Evolutionary conservation across 2,888 invertebrate genomes (phyloP).

Genomic region (Drosophila mimetica): DNA sequence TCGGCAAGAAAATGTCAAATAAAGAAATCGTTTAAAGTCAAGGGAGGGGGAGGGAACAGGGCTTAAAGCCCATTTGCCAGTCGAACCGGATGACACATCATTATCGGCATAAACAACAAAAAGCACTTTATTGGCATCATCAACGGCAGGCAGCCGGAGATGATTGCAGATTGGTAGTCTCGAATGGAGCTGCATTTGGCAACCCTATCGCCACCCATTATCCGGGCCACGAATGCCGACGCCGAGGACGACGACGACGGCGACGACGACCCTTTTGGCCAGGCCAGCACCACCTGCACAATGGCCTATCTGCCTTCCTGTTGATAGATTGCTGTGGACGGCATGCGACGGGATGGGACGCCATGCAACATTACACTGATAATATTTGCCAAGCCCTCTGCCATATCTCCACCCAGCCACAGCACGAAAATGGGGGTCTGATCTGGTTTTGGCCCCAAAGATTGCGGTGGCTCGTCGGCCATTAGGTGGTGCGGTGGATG

Average conservation of each 20-base stretch:
- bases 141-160: constrained; percentile 43
- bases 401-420: constrained; percentile 8
- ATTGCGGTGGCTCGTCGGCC: constrained; percentile 21
- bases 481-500: constrained; percentile 17
- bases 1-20: constrained; percentile 50
- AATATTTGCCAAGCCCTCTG: constrained; percentile 58
- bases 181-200: constrained; percentile 33
- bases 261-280: constrained; percentile 15
- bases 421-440: constrained; percentile 29
- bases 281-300: constrained; percentile 35
- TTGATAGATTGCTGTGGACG: constrained; percentile 43
- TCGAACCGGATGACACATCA: constrained; percentile 60
- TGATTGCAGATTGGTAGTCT: constrained; percentile 39
- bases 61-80: constrained; percentile 19
- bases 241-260: background rate
- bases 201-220: constrained; percentile 38
- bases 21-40: constrained; percentile 42
- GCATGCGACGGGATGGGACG: constrained; percentile 20
- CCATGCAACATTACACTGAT: constrained; percentile 62
- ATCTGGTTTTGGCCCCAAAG: constrained; percentile 19
- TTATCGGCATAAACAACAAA: constrained; percentile 74
- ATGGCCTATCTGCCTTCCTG: constrained; percentile 34
- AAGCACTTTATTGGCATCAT: constrained; percentile 74
- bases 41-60: background rate
- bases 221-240: constrained; percentile 3